These are phyloP conservation scores for Rotaria socialis DNA, from an alignment of 2,888 invertebrate species.

Conservation along the genomic window DNA sequence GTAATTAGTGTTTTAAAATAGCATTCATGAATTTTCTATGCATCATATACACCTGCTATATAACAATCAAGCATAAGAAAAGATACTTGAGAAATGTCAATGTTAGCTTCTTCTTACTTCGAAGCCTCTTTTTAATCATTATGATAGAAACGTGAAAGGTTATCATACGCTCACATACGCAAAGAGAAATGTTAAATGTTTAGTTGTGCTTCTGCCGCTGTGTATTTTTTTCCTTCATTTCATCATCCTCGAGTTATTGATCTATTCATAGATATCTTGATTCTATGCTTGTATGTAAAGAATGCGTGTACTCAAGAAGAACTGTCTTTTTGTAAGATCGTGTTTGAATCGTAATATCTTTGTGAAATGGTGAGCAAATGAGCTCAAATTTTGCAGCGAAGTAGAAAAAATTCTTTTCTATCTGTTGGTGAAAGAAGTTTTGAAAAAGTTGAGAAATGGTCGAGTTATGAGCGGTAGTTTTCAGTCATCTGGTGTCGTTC, in stretches of 20 bases:
- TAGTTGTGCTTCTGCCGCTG: neutral
- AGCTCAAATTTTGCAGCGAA: too few relatives aligned
- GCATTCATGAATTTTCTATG: neutral
- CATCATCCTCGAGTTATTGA: neutral
- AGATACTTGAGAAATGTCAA: neutral
- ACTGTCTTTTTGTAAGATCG: too few relatives aligned
- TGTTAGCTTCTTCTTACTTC: neutral
- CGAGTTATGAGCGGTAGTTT: too few relatives aligned
- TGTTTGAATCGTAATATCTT: too few relatives aligned
- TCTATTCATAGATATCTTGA: neutral
- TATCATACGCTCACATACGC: neutral
- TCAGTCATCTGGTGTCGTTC: too few relatives aligned
- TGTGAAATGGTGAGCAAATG: too few relatives aligned
- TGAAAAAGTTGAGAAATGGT: too few relatives aligned
- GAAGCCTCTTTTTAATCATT: neutral
- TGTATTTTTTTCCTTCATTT: neutral
- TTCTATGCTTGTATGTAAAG: neutral
- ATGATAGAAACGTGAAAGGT: neutral
- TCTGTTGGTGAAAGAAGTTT: too few relatives aligned
- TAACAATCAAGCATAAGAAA: neutral
- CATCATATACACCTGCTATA: neutral
- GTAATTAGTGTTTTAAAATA: neutral
- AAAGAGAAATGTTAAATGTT: neutral
- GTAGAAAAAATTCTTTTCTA: too few relatives aligned
- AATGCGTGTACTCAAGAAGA: too few relatives aligned